These are phyloP conservation scores for Toxotes chatareus DNA, from an alignment of 2,113 vertebrate genomes.

Conservation along the genomic window DNA sequence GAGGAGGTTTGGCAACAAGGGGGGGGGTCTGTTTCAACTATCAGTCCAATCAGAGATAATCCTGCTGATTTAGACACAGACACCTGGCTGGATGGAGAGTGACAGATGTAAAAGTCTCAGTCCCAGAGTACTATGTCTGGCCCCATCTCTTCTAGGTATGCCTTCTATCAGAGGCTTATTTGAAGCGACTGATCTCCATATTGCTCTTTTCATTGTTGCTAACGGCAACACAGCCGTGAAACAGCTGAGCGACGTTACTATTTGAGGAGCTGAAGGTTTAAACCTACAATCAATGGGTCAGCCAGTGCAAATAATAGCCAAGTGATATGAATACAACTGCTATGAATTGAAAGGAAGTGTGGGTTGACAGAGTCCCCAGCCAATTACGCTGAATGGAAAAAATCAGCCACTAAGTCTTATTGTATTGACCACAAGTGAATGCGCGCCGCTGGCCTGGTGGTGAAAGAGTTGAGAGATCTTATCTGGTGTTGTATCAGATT, in stretches of 20 bases:
- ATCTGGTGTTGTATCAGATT: conserved; percentile 71
- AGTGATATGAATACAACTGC: conserved; percentile 84
- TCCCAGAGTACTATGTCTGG: conserved; percentile 54
- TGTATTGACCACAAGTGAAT: conserved; percentile 74
- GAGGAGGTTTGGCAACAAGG: conserved; percentile 61
- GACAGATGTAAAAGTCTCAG: conserved; percentile 81
- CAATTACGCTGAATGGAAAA: conserved; percentile 77
- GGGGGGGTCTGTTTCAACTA: conserved; percentile 76
- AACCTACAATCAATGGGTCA: conserved; percentile 80
- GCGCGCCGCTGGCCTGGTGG: conserved; percentile 59
- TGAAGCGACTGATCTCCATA: conserved; percentile 79
- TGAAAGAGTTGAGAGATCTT: conserved; percentile 74
- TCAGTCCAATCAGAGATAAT: conserved; percentile 81
- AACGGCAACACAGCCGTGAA: conserved; percentile 77
- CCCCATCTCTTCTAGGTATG: conserved; percentile 57
- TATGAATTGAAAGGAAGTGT: conserved; percentile 79
- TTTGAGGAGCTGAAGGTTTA: conserved; percentile 77
- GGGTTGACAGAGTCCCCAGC: conserved; percentile 73
- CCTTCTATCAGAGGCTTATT: conserved; percentile 72
- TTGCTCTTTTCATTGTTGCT: conserved; percentile 83
- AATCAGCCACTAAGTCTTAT: conserved; percentile 78
- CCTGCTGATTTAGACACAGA: conserved; percentile 78
- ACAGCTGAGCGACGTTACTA: conserved; percentile 81
- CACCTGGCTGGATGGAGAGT: conserved; percentile 81
- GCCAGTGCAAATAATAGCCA: conserved; percentile 79